These are phyloP conservation scores for Vimba vimba DNA, from an alignment of 2,113 vertebrate species.

Conservation along the genomic window DNA sequence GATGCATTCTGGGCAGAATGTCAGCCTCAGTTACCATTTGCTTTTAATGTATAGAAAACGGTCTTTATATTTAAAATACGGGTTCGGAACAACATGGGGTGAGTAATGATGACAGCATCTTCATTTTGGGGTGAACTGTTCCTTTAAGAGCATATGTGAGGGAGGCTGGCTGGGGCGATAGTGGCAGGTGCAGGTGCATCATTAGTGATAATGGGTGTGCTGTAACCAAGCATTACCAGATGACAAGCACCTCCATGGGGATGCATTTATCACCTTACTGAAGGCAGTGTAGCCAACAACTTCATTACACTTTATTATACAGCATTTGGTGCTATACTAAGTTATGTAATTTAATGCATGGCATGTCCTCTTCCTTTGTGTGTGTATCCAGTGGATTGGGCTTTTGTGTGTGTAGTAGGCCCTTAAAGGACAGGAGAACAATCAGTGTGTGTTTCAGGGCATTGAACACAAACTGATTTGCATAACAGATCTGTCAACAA, in stretches of 20 bases:
- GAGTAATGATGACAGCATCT: neutral
- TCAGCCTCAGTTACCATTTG: neutral
- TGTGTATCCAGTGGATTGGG: neutral
- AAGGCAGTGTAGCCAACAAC: neutral
- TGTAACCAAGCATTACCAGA: constrained; percentile 43
- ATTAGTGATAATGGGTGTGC: constrained; percentile 34
- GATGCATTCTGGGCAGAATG: neutral
- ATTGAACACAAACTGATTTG: constrained; percentile 39
- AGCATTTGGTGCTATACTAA: neutral
- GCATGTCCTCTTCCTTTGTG: neutral
- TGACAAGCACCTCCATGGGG: constrained; percentile 23
- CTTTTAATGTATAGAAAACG: neutral
- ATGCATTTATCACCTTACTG: neutral
- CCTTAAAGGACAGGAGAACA: constrained; percentile 12
- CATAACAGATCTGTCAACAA: constrained; percentile 45
- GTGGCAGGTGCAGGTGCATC: constrained; percentile 41
- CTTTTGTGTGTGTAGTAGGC: neutral
- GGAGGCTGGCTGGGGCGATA: neutral
- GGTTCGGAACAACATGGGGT: neutral
- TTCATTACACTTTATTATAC: neutral
- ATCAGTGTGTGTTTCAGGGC: constrained; percentile 1
- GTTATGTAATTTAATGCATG: neutral
- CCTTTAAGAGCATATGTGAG: neutral
- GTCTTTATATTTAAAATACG: neutral
- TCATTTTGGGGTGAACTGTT: neutral